Evolutionary conservation across 2,113 vertebrate genomes (phyloP).

Genomic region (Percopsis transmontana): DNA sequence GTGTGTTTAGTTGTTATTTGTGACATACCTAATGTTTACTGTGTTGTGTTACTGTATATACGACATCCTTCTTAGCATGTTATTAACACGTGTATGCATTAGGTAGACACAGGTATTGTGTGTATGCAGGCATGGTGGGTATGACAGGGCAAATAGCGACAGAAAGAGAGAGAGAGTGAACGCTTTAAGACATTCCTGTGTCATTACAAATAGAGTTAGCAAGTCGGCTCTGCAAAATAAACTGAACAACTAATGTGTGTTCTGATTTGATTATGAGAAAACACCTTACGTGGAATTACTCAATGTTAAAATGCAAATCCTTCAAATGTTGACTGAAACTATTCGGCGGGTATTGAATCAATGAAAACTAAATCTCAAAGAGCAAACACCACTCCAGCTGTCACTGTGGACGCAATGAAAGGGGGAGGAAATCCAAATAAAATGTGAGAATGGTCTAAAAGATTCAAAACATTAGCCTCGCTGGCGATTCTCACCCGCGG

Average conservation of each 20-base stretch:
- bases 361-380: not conserved
- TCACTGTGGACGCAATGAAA: no score
- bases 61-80: no score
- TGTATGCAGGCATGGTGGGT: not conserved
- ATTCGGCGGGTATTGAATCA: not conserved
- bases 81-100: constrained; percentile 1
- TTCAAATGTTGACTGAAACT: not conserved
- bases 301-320: not conserved
- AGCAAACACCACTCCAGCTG: not conserved
- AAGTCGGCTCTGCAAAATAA: constrained; percentile 16
- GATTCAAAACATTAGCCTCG: constrained; percentile 36
- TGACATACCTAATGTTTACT: not conserved
- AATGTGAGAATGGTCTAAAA: constrained; percentile 34
- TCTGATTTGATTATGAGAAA: not conserved
- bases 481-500: constrained; percentile 55
- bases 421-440: not conserved
- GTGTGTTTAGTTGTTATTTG: not conserved
- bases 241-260: not conserved
- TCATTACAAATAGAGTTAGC: constrained; percentile 26
- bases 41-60: no score
- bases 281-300: not conserved
- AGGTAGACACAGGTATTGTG: constrained; percentile 1
- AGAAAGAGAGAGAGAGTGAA: not conserved
- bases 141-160: not conserved
- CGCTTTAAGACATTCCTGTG: constrained; percentile 7